Conservation (phyloP, 23 tunicate species). For the Trididemnum clinides region DNA sequence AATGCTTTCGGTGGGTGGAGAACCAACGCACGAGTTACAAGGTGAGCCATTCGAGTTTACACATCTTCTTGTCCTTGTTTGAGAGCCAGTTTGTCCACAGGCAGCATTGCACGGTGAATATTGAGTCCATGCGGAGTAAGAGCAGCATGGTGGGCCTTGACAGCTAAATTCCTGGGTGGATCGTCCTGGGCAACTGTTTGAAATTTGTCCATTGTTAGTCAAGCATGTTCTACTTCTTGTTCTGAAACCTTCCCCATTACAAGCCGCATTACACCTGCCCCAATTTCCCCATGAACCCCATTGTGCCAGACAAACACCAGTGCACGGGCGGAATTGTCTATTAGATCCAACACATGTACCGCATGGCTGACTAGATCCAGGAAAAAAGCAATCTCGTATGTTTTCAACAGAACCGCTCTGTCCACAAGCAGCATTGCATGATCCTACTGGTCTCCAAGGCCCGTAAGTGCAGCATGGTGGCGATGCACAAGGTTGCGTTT, state of each 20-base stretch:
- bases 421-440: neutral
- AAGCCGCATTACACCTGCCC: slow-evolving; percentile 4
- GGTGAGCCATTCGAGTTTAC: neutral
- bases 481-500: neutral
- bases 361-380: neutral
- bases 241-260: neutral
- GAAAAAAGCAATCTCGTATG: too few species aligned
- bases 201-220: too few species aligned
- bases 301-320: neutral
- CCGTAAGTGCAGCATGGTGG: neutral
- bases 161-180: neutral
- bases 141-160: neutral
- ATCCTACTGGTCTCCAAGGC: neutral
- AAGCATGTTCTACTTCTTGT: neutral
- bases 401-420: too few species aligned
- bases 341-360: neutral
- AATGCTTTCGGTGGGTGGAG: neutral
- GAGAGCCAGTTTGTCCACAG: neutral
- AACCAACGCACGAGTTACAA: neutral
- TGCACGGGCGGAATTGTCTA: neutral
- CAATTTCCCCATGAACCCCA: neutral
- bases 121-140: neutral
- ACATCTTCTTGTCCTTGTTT: neutral
- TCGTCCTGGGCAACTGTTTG: neutral
- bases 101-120: neutral